Conservation (phyloP, 1,140 invertebrate genomes). For the Trypoxylus dichotomus region DNA sequence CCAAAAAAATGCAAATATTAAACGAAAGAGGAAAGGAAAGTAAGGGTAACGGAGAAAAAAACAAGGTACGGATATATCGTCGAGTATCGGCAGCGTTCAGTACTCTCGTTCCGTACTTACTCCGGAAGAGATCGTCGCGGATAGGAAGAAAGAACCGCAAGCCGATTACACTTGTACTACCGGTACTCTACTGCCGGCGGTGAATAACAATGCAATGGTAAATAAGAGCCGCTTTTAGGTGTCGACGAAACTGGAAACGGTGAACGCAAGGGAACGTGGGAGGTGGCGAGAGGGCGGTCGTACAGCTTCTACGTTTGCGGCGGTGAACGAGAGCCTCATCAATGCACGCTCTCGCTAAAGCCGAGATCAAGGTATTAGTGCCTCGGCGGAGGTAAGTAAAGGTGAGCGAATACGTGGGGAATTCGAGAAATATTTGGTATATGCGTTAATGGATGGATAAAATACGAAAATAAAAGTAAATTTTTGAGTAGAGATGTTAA, state of each 20-base stretch:
- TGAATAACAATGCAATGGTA: constrained; percentile 28
- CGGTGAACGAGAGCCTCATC: neutral
- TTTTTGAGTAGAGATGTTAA: no score
- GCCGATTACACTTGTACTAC: constrained; percentile 31
- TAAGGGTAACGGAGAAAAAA: no score
- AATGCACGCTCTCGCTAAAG: no score
- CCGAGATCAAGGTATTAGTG: constrained; percentile 21
- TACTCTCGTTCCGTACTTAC: neutral
- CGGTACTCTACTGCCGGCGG: neutral
- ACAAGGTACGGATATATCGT: no score
- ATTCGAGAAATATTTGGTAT: neutral
- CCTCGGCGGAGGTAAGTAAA: neutral
- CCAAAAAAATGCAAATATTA: no score
- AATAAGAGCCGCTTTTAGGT: constrained; percentile 25
- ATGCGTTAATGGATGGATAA: neutral
- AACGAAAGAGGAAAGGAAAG: no score
- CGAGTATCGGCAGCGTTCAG: no score
- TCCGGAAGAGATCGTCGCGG: neutral
- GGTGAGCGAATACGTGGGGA: neutral
- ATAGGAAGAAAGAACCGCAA: constrained; percentile 11
- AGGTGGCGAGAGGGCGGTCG: no score
- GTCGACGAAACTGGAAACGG: constrained; percentile 8
- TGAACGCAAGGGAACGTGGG: neutral
- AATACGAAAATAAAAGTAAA: no score
- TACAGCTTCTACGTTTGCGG: neutral